phyloP scores from a whole-genome alignment of 2,797 vertebrate species.

The Hoplostethus atlanticus region DNA sequence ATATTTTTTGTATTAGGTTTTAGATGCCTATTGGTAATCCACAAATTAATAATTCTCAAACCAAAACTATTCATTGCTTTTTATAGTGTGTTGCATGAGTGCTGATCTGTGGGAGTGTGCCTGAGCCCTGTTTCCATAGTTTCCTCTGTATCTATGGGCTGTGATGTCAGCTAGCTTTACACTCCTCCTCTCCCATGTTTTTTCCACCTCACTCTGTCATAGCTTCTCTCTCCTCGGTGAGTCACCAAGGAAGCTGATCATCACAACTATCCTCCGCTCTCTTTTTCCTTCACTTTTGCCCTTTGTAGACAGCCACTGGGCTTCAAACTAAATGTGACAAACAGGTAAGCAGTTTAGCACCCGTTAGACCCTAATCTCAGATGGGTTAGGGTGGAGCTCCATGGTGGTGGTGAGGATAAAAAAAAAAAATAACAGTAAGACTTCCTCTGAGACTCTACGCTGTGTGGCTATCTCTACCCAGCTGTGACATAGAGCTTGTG shows the following conservation, averaged over 20 bases:
- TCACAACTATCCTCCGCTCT: background rate
- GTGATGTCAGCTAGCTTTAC: constrained; percentile 55
- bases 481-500: no score
- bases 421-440: no score
- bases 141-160: constrained; percentile 41
- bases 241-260: constrained; percentile 50
- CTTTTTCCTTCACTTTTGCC: background rate
- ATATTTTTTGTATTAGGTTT: no score
- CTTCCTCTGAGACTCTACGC: no score
- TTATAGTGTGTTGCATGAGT: constrained; percentile 24
- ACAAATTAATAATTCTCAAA: background rate
- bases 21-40: background rate
- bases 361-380: background rate
- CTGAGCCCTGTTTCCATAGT: constrained; percentile 72
- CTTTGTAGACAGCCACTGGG: background rate
- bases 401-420: no score
- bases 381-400: no score
- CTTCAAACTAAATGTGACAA: no score
- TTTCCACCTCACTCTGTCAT: constrained; percentile 21
- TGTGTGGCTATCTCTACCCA: no score
- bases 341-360: no score
- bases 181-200: constrained; percentile 22
- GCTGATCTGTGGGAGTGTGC: constrained; percentile 29
- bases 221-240: constrained; percentile 52
- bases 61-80: background rate